These are phyloP conservation scores for Mesodorylaimus sp. DNA, from an alignment of 2,888 invertebrate species.

Conservation along the genomic window DNA sequence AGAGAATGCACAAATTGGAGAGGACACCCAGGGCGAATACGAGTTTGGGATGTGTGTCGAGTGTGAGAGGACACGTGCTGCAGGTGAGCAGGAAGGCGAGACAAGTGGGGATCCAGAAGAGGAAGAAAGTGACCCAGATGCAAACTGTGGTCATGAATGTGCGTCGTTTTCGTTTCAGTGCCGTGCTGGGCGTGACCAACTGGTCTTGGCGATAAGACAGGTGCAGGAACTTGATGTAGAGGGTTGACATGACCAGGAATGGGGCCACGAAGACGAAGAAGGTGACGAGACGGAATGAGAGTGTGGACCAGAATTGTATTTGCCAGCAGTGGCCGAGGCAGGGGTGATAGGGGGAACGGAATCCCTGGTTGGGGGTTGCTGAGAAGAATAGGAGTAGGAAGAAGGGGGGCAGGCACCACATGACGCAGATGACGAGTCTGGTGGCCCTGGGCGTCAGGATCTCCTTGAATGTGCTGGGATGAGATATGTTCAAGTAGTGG, in stretches of 20 bases:
- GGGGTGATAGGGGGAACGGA: conserved; percentile 13
- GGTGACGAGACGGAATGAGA: background rate
- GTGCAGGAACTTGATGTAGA: background rate
- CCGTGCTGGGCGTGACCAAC: too few species aligned
- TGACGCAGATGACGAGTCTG: conserved; percentile 34
- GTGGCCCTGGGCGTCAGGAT: conserved; percentile 41
- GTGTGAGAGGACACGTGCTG: conserved; percentile 35
- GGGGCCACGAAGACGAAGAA: background rate
- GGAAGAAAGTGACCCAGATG: conserved; percentile 42
- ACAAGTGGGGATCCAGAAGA: conserved; percentile 47
- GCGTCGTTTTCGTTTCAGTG: conserved; percentile 14
- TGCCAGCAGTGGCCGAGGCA: background rate
- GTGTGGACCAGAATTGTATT: background rate
- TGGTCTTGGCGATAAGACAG: background rate
- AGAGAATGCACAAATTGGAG: conserved; percentile 41
- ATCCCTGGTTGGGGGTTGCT: conserved; percentile 36
- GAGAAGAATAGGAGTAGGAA: conserved; percentile 40
- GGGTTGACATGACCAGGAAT: background rate
- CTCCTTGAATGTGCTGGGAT: conserved; percentile 45
- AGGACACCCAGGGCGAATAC: background rate
- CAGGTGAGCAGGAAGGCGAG: conserved; percentile 42
- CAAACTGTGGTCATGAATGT: conserved; percentile 43
- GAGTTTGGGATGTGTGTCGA: too few species aligned
- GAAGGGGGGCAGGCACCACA: conserved; percentile 42
- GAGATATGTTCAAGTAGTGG: conserved; percentile 45